Evolutionary conservation across 2,888 invertebrate species (phyloP), one percentile per base, ranked within the genome.

Genomic region (Seira ritae): DNA sequence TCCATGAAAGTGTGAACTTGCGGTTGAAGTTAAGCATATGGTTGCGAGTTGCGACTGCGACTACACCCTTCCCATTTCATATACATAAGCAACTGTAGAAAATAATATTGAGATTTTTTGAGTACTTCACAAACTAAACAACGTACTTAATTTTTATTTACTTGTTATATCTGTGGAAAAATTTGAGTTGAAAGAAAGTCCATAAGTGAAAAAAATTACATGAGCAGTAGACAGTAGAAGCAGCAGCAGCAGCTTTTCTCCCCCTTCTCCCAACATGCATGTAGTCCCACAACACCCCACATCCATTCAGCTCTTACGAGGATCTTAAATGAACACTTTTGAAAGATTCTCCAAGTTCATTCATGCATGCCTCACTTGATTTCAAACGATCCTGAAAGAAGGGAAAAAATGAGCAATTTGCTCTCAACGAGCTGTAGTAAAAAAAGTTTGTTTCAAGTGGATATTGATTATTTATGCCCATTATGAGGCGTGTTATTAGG

Each of bases 361-460:
- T 60, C 23, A 22, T n/a, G 15, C 70, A 70, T 55, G 70, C 65
- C 31, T 50, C 66, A 66, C 66, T 81, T 50, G 71, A 71, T 22
- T 76, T 74, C 37, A n/a, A 50, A 42, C 65, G 70, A 74, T 68
- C 70, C 70, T 65, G 74, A 42, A 74, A 74, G 60, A 80, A 69
- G 23, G n/a, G n/a, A 60, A 71, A 62, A 79, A 73, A 73, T 68
- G 74, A 80, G 62, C 80, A 70, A 55, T 80, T 80, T 80, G 80
- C 72, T 74, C 70, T 74, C 80, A 80, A 80, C 50, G 80, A 80
- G 80, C 70, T 69, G 80, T 74, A n/a, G n/a, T 74, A 69, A 50
- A 74, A 80, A 80, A 80, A 23, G 24, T 62, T 19, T 50, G n/a
- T 69, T 37, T 67, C 37, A 65, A 65, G 65, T 74, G 73, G 50